Percentiles rank a stretch among this genome's conserved stretches.
Conservation (phyloP, 2,888 invertebrate genomes). For the Synergus itoensis region DNA sequence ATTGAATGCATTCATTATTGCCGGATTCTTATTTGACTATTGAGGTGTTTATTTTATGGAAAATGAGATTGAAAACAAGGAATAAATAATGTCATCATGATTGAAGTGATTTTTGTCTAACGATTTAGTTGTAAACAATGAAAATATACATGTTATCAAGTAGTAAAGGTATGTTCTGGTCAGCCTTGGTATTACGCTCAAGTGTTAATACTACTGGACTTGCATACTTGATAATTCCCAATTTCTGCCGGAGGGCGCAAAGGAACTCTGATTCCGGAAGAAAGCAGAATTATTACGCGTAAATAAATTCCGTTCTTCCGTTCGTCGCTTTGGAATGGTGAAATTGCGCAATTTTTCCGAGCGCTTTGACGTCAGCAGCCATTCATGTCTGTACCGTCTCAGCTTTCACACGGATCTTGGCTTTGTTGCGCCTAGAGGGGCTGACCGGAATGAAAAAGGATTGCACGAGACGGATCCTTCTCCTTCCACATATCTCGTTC, state of each 20-base stretch:
- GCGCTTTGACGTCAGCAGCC: constrained; percentile 74
- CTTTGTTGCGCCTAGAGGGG: constrained; percentile 63
- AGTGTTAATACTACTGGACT: neutral
- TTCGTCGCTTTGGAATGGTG: constrained; percentile 61
- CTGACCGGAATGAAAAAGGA: constrained; percentile 58
- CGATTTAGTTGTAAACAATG: too few relatives aligned
- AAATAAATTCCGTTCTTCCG: constrained; percentile 55
- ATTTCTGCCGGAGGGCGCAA: constrained; percentile 43
- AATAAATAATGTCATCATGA: too few relatives aligned
- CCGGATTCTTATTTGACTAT: too few relatives aligned
- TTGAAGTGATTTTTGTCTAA: too few relatives aligned
- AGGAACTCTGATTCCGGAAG: constrained; percentile 60
- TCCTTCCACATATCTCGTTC: constrained; percentile 46
- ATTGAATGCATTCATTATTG: too few relatives aligned
- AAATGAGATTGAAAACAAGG: too few relatives aligned
- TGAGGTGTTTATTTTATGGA: too few relatives aligned
- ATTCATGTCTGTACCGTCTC: constrained; percentile 67
- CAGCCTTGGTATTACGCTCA: too few relatives aligned
- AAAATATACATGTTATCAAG: too few relatives aligned
- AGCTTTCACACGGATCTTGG: constrained; percentile 76
- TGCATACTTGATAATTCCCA: constrained; percentile 34
- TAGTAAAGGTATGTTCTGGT: too few relatives aligned
- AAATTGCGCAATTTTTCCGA: constrained; percentile 76
- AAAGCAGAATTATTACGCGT: constrained; percentile 62
- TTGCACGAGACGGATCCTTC: constrained; percentile 57